phyloP scores from a whole-genome alignment of 2,888 invertebrate species.

The Apamea anceps region DNA sequence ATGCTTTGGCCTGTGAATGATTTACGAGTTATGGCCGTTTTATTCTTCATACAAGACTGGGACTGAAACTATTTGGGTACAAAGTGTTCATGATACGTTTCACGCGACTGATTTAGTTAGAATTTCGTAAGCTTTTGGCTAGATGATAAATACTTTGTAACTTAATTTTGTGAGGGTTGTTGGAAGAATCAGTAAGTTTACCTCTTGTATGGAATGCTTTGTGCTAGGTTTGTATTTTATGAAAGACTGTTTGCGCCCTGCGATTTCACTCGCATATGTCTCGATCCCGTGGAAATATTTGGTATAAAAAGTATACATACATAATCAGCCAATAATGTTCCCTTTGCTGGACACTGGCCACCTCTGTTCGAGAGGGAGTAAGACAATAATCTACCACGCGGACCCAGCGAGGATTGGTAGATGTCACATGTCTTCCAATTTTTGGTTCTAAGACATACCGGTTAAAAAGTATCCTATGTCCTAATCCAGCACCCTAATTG shows the following conservation, averaged over 20 bases:
- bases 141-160: conserved; percentile 27
- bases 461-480: too few species aligned
- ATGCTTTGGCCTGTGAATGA: conserved; percentile 73
- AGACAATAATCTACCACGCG: too few species aligned
- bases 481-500: too few species aligned
- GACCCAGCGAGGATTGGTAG: too few species aligned
- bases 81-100: conserved; percentile 48
- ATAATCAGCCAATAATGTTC: too few species aligned
- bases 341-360: too few species aligned
- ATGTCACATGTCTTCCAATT: too few species aligned
- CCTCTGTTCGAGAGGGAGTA: too few species aligned
- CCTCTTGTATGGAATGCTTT: conserved; percentile 1
- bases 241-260: background rate
- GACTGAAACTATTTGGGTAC: conserved; percentile 28
- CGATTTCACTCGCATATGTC: background rate
- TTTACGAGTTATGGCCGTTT: conserved; percentile 67
- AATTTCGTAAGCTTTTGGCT: conserved; percentile 7
- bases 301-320: too few species aligned
- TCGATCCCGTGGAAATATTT: too few species aligned
- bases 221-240: background rate
- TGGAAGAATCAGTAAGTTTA: conserved; percentile 1
- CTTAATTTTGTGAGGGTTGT: conserved; percentile 26
- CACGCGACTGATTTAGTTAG: conserved; percentile 56
- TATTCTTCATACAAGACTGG: conserved; percentile 66
- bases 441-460: too few species aligned